These are phyloP conservation scores for Fregata magnificens DNA, from an alignment of 2,113 vertebrate species.

Conservation along the genomic window DNA sequence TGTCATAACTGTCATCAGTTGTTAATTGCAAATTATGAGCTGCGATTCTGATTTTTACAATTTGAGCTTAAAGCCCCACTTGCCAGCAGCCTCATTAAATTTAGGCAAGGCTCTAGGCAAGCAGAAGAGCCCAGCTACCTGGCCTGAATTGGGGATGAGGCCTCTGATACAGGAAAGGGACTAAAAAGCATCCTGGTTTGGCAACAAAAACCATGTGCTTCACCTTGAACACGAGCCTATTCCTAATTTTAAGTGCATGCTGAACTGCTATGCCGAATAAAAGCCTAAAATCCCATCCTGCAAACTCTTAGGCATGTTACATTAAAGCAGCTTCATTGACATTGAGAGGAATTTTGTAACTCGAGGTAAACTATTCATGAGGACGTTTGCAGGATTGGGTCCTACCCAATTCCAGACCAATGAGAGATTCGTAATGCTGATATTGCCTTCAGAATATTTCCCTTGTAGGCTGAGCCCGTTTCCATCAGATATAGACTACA, in stretches of 20 bases:
- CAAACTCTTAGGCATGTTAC: not conserved
- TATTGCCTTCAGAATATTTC: not conserved
- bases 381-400: not conserved
- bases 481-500: not conserved
- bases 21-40: not conserved
- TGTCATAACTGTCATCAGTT: not conserved
- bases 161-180: not conserved
- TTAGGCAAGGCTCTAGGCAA: not conserved
- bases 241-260: not conserved
- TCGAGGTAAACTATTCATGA: not conserved
- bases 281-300: not conserved
- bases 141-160: not conserved
- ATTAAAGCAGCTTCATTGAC: not conserved
- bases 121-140: not conserved
- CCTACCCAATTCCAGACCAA: not conserved
- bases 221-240: not conserved
- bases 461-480: not conserved
- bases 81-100: not conserved
- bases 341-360: not conserved
- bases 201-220: not conserved
- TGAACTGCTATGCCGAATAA: not conserved
- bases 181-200: not conserved
- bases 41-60: not conserved
- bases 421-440: not conserved
- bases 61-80: not conserved